Evolutionary conservation across 1,140 invertebrate genomes (phyloP), one percentile per base, ranked within the genome.

Genomic region (Wiebesia pumilae): DNA sequence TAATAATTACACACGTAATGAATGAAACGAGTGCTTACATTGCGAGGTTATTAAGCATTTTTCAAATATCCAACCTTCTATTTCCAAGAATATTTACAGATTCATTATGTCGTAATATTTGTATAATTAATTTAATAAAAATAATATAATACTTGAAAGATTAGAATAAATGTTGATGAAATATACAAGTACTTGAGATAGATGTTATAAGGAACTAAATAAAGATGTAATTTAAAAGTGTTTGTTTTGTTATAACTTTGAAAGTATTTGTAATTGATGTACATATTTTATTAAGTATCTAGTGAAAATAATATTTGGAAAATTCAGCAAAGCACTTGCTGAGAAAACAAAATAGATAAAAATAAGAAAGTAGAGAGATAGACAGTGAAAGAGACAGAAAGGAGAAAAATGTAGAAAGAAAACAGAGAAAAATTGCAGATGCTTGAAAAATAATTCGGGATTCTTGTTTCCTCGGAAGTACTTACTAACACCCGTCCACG

Each of bases 401-500:
- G 9, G 35, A 62, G 84, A 73, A 86, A 86, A 86, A 86, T 73
- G 67, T 65, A 35, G 35, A 19, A 87, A 21, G 58, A 79, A 51
- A 80, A 54, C 33, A 40, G 65, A 73, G 81, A 87, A 87, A 87
- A 83, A 80, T 84, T 30, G 38, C 47, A 69, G 77, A 78, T 73
- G 81, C 81, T 83, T 51, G 81, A 79, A 86, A 86, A 86, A 86
- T 83, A 86, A 86, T 86, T 86, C 65, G 51, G 58, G 65, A 82
- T 77, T 78, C 81, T 79, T 86, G 85, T 86, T 78, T 83, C 67
- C 43, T 30, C 30, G 21, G 54, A 51, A 83, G 71, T 43, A 77
- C 81, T 83, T 78, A 83, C 85, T 71, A 73, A 67, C 80, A 82
- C 69, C 21, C 30, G 47, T 62, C 38, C 69, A 4, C 30, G 30